These are phyloP conservation scores for Microplitis mediator DNA, from an alignment of 1,140 invertebrate species.

Conservation along the genomic window DNA sequence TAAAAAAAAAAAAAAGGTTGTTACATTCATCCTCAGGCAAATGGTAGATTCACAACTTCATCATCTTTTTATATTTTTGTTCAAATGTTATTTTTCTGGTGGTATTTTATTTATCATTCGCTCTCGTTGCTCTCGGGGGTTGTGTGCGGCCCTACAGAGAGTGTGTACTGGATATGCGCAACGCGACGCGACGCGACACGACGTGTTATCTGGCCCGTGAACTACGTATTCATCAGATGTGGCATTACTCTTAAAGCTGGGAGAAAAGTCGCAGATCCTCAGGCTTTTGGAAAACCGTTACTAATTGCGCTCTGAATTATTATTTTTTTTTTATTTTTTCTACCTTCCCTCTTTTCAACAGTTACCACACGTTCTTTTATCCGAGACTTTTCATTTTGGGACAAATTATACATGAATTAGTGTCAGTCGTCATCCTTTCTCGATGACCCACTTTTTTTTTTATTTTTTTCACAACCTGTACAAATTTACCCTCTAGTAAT, in stretches of 20 bases:
- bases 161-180: conserved; percentile 15
- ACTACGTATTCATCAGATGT: conserved; percentile 43
- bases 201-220: conserved; percentile 45
- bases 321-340: background rate
- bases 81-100: conserved; percentile 25
- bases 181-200: no score
- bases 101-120: conserved; percentile 51
- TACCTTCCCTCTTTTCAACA: conserved; percentile 16
- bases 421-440: conserved; percentile 1
- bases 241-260: conserved; percentile 12
- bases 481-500: no score
- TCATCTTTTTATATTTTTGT: conserved; percentile 13
- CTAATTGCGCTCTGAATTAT: conserved; percentile 32
- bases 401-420: conserved; percentile 18
- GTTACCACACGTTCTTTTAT: background rate
- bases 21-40: background rate
- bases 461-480: background rate
- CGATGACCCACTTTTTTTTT: background rate
- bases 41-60: background rate
- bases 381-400: conserved; percentile 7
- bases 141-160: conserved; percentile 30
- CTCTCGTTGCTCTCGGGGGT: conserved; percentile 26
- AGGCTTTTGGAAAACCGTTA: conserved; percentile 26
- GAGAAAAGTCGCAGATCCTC: background rate
- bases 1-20: background rate